phyloP scores from a whole-genome alignment of 2,888 invertebrate genomes.

The Alsophila aescularia region DNA sequence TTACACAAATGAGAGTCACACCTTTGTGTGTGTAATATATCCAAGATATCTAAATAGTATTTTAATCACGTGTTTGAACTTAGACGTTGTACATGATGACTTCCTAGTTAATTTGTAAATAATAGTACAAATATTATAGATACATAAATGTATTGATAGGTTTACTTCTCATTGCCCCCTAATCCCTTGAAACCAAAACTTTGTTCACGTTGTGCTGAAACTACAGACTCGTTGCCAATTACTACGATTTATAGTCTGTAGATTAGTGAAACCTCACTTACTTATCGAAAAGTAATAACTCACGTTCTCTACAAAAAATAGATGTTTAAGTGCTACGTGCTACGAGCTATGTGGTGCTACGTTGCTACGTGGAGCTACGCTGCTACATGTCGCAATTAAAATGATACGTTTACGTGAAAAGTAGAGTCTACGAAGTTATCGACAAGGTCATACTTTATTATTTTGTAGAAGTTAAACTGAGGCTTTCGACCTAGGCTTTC shows the following conservation, averaged over 20 bases:
- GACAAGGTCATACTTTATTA: not conserved
- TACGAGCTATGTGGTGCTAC: slow-evolving; percentile 5
- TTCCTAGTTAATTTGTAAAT: no score
- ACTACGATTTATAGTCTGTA: not conserved
- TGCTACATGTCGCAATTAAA: not conserved
- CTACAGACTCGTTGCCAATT: not conserved
- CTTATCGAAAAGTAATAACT: slow-evolving; percentile 2
- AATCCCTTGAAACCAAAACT: not conserved
- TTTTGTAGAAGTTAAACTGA: not conserved
- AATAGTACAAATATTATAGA: no score
- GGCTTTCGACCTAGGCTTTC: not conserved
- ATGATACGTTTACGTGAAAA: not conserved
- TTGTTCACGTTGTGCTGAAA: not conserved
- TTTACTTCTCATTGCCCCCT: not conserved
- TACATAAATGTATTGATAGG: no score
- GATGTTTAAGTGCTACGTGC: slow-evolving; percentile 3
- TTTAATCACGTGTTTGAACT: no score
- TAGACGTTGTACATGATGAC: no score
- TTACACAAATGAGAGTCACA: no score
- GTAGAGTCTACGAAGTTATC: not conserved
- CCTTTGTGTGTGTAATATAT: no score
- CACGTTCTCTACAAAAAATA: slow-evolving; percentile 3
- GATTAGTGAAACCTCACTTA: not conserved
- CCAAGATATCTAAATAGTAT: no score
- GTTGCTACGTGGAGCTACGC: not conserved